Evolutionary conservation across 2,888 invertebrate species (phyloP), one percentile per base, ranked within the genome.

Genomic region (Diogma glabrata): DNA sequence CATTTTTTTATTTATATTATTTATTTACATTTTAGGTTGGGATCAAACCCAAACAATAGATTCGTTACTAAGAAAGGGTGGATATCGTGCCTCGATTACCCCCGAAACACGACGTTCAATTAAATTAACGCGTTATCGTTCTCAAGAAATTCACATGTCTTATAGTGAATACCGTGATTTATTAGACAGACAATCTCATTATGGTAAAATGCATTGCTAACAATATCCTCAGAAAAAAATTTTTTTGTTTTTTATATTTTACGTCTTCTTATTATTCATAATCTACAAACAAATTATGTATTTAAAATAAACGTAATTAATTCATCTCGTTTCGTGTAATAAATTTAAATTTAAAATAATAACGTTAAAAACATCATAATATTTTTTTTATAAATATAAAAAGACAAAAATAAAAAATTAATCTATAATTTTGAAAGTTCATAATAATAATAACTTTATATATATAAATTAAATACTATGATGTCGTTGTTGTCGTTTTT

Each of bases 1-100:
- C n/a, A 38, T 52, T 23, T 38, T 54, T 49, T 17, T 17, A 38
- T 52, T 23, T 38, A 53, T 49, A 14, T 51, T 23, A 36, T 50
- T 50, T 38, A 10, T 47, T 22, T 45, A 12, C 9, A 7, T 16
- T 48, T 23, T 19, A 48, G 96, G 96, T 62, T 99, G 99, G 99
- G 91, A 97, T 79, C 92, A 93, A 73, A 81, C 90, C 58, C 95
- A 97, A 74, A 99, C 99, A 20, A 94, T 99, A 64, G 97, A 99
- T 73, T 94, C 96, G 36, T 75, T 99, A 55, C 78, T 99, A 57
- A 82, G 95, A 59, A 99, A 99, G 74, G 97, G 96, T 58, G 99
- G 99, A 47, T 96, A 84, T 74, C 92, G 92, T 68, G 89, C 93
- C 23, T 72, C 78, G 51, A 92, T 95, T 56, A 90, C 90, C n/a